Base-by-base conservation (phyloP, 2,113 vertebrate genomes). In the Microcebus griseorufus region DNA sequence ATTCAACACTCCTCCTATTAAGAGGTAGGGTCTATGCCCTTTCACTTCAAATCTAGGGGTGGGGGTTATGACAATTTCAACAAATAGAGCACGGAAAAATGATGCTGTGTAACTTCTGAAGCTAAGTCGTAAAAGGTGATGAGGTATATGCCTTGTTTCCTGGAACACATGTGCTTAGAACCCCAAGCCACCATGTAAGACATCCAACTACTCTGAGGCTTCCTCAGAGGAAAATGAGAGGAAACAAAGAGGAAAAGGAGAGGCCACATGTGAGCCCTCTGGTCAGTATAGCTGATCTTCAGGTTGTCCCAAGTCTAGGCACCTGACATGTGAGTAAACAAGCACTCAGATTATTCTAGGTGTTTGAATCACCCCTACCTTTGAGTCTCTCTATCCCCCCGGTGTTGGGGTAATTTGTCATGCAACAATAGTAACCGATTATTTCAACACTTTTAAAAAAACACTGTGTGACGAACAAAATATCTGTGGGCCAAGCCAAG, bases 91-190 rank as follows among this genome's bases (percentile, higher is more conserved):
- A 51, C 34, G 22, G 53, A 73, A 91, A 76, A 85, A 97, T 85
- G 83, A 90, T 90, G 79, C 64, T 95, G 5, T 14, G 23, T 75
- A 79, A 90, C 76, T 67, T 96, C 29, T 6, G 10, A 84, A 34
- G 32, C 51, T 80, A 96, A 70, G 96, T 94, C 83, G 90, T 32
- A 97, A 86, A 95, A 78, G 70, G 76, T 5, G n/a, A 25, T 87
- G 89, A 73, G 29, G 58, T 82, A 32, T 89, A 76, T 45, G 53
- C 60, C 55, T 86, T 79, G 79, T 88, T 83, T 93, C 39, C 76
- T 45, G 3, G 73, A 92, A 97, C 27, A 39, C 14, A 23, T 39
- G 67, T 72, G 62, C 64, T 64, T 76, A 53, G 88, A 90, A 13
- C 22, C 58, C 17, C 60, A 13, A 89, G 75, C 22, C 69, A 73